These are phyloP conservation scores for Ridgeia piscesae DNA, from an alignment of 1,140 invertebrate species.

Conservation along the genomic window DNA sequence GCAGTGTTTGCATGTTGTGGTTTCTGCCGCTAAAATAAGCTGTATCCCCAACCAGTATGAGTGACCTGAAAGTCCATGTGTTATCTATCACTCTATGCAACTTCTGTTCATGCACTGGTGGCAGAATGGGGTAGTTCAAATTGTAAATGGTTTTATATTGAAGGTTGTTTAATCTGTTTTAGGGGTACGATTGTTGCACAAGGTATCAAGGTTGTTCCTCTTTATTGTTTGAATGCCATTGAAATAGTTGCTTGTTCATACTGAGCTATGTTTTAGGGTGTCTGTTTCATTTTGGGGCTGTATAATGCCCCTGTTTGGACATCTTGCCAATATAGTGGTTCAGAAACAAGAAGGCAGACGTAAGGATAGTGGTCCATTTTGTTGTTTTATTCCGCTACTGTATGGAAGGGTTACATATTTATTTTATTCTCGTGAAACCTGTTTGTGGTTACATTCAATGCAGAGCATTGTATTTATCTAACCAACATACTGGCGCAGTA, in stretches of 20 bases:
- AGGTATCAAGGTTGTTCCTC: background rate
- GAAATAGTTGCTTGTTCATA: background rate
- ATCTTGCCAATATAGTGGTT: background rate
- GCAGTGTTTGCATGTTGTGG: background rate
- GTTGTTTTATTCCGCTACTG: background rate
- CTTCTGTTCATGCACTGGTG: background rate
- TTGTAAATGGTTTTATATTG: background rate
- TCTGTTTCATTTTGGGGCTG: background rate
- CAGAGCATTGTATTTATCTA: background rate
- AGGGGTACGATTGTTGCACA: background rate
- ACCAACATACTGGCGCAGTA: background rate
- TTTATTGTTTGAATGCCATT: background rate
- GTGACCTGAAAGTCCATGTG: background rate
- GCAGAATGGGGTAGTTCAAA: background rate
- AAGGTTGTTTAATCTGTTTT: background rate
- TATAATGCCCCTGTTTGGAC: background rate
- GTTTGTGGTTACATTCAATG: background rate
- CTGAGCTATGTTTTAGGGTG: background rate
- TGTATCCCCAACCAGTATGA: background rate
- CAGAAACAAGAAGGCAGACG: background rate
- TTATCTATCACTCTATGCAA: background rate
- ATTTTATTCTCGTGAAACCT: background rate
- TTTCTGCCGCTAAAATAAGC: background rate
- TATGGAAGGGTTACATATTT: background rate
- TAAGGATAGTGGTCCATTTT: background rate